A percentile compares a stretch with the other conserved stretches of the same genome.
Evolutionary conservation across 2,797 vertebrate species (phyloP).

Genomic region (Argya squamiceps): DNA sequence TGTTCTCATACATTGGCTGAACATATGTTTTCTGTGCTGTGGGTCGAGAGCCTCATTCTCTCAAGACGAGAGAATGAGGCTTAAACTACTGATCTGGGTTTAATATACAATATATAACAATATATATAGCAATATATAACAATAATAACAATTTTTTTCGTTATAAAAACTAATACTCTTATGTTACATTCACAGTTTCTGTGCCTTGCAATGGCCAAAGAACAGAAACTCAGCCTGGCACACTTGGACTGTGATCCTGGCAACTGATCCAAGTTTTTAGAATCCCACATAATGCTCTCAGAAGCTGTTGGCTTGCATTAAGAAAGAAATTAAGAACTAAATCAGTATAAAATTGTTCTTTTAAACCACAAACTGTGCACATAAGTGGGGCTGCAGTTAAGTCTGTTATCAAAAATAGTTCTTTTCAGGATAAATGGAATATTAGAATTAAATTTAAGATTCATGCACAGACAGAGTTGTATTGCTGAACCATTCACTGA

Average conservation of each 20-base stretch:
- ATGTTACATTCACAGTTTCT: not conserved
- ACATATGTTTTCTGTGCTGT: not conserved
- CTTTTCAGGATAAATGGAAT: not conserved
- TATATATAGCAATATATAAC: no score
- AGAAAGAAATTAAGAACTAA: not conserved
- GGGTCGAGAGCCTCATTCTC: not conserved
- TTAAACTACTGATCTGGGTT: not conserved
- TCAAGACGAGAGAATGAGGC: not conserved
- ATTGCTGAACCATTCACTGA: not conserved
- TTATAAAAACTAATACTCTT: not conserved
- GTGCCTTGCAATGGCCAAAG: not conserved
- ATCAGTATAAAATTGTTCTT: not conserved
- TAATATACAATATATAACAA: no score
- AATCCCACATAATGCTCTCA: not conserved
- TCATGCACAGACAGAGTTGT: not conserved
- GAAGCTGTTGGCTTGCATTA: not conserved
- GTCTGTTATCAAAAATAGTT: not conserved
- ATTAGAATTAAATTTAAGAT: not conserved
- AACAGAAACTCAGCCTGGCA: not conserved
- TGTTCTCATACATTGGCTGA: not conserved
- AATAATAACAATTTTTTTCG: not conserved
- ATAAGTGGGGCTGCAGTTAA: not conserved
- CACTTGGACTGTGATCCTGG: not conserved
- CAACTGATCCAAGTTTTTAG: not conserved
- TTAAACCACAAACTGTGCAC: not conserved